Evolutionary conservation across 2,113 vertebrate genomes (phyloP).

Genomic region (Colius striatus): DNA sequence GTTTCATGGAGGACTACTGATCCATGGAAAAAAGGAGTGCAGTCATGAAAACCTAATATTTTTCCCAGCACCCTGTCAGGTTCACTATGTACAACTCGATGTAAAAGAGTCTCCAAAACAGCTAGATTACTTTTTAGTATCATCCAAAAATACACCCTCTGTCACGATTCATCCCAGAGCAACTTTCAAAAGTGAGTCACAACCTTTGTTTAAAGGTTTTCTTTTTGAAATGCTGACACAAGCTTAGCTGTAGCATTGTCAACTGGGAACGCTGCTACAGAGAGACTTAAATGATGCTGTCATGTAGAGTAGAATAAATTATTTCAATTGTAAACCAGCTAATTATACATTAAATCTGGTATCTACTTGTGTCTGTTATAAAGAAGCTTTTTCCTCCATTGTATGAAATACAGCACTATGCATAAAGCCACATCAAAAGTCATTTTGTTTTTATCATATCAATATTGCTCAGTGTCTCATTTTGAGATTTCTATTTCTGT

Average conservation of each 20-base stretch:
- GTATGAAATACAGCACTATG: not conserved
- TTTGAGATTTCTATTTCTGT: not conserved
- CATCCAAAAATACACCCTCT: not conserved
- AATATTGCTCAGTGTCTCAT: not conserved
- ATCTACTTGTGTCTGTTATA: not conserved
- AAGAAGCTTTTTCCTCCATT: not conserved
- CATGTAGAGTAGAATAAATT: not conserved
- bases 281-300: not conserved
- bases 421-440: not conserved
- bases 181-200: not conserved
- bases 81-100: not conserved
- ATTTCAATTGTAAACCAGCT: constrained; percentile 35
- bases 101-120: not conserved
- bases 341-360: not conserved
- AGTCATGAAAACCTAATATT: not conserved
- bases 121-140: not conserved
- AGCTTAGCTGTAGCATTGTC: not conserved
- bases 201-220: constrained; percentile 11
- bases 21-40: not conserved
- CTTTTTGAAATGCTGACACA: constrained; percentile 5
- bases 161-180: not conserved
- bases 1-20: not conserved
- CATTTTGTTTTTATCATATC: not conserved
- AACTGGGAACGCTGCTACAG: not conserved
- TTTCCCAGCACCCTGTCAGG: not conserved